Evolutionary conservation across 2,888 invertebrate species (phyloP).

Genomic region (Drosophila seclusa): DNA sequence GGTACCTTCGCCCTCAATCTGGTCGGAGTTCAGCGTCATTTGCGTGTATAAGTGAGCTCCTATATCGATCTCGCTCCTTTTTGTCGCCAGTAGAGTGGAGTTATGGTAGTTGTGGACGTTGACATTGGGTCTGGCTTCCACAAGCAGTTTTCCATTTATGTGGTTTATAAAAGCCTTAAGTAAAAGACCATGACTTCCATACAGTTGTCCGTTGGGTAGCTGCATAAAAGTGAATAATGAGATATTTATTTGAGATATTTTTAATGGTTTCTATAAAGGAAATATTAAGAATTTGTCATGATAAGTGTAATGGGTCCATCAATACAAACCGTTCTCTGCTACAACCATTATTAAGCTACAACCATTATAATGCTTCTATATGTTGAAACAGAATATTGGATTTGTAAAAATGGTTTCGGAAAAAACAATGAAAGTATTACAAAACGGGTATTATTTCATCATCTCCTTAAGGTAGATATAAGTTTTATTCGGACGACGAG

Average conservation of each 20-base stretch:
- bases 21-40: constrained; percentile 21
- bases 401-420: background rate
- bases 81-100: constrained; percentile 32
- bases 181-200: constrained; percentile 33
- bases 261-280: background rate
- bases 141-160: constrained; percentile 26
- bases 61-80: constrained; percentile 43
- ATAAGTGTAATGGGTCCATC: background rate
- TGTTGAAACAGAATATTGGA: background rate
- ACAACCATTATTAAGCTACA: too few species aligned
- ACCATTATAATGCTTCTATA: background rate
- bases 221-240: constrained; percentile 8
- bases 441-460: too few species aligned
- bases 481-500: too few species aligned
- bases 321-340: too few species aligned
- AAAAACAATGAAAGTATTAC: too few species aligned
- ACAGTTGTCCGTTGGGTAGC: constrained; percentile 37
- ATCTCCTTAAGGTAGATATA: too few species aligned
- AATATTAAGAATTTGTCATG: background rate
- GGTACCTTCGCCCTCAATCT: constrained; percentile 10
- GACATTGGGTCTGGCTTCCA: constrained; percentile 21
- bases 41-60: constrained; percentile 38
- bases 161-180: constrained; percentile 23
- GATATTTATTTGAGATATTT: background rate
- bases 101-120: constrained; percentile 45